These are phyloP conservation scores for Pristiophorus japonicus DNA, from an alignment of 2,113 vertebrate species.

Conservation along the genomic window DNA sequence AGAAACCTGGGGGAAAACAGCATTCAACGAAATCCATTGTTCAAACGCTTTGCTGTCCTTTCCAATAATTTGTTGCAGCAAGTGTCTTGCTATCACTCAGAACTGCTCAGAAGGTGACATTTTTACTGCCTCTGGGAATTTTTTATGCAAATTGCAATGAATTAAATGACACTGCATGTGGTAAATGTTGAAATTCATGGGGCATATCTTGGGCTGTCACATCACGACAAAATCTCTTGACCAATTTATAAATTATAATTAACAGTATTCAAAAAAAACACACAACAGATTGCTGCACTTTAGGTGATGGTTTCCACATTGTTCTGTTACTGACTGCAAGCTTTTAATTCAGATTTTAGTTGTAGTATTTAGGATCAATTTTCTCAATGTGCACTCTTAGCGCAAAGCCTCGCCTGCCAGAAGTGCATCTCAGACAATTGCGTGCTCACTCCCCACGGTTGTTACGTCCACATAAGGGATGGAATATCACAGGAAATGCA, in stretches of 20 bases:
- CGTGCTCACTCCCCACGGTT: not conserved
- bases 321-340: not conserved
- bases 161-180: not conserved
- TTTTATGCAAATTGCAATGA: not conserved
- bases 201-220: not conserved
- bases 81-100: conserved; percentile 3
- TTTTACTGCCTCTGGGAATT: not conserved
- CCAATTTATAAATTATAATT: not conserved
- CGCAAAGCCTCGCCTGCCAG: not conserved
- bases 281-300: not conserved
- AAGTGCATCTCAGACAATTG: too few relatives aligned
- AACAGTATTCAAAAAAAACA: not conserved
- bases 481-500: not conserved
- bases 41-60: not conserved
- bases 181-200: not conserved
- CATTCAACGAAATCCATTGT: not conserved
- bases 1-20: not conserved
- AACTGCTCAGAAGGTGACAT: not conserved
- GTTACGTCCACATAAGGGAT: not conserved
- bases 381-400: not conserved
- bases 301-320: not conserved
- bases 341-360: not conserved
- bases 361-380: not conserved
- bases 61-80: not conserved
- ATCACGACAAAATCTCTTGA: not conserved